Base-by-base conservation (phyloP, 2,113 vertebrate species). In the Callionymus lyra region DNA sequence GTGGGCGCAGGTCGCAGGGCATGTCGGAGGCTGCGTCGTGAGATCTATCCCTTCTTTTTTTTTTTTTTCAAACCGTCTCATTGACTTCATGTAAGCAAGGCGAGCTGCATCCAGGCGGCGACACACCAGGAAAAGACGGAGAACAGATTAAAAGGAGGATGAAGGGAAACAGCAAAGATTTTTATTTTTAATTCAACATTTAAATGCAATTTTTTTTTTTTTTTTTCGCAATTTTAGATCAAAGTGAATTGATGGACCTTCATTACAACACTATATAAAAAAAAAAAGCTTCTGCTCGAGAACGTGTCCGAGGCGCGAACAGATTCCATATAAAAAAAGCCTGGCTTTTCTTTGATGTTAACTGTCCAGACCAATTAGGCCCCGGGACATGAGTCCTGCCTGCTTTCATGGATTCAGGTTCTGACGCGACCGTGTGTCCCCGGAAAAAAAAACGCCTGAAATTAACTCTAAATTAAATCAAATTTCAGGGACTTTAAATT, bases 291-390 rank as follows among this genome's bases (percentile, higher is more conserved):
- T 18, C 19, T 38, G 60, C 47, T 55, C 54, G 67, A 56, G 68
- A 72, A 65, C 62, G 70, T 70, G 61, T 59, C 38, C 63, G 63
- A 72, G 70, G 50, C 69, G 63, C 50, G 64, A 73, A 63, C 53
- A 76, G 71, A 82, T 82, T 77, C 64, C 62, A 70, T 68, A 68
- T 66, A 68, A 78, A n/a, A n/a, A n/a, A n/a, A 75, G 65, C 68
- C 68, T 47, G 31, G 65, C 56, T 76, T 76, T n/a, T 59, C 80
- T 85, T 85, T 85, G 83, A 85, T 82, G 79, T 83, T 70, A 81
- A 80, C 76, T 70, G 72, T 77, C 74, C 80, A 59, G 67, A 74
- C 67, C 73, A 69, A 81, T 80, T 76, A 77, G 61, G 70, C 79
- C 79, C 21, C 51, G 56, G 76, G 80, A 76, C 50, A 73, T 55